Evolutionary conservation across 2,888 invertebrate genomes (phyloP), one percentile per base, ranked within the genome.

Genomic region (Drosophila siamana): DNA sequence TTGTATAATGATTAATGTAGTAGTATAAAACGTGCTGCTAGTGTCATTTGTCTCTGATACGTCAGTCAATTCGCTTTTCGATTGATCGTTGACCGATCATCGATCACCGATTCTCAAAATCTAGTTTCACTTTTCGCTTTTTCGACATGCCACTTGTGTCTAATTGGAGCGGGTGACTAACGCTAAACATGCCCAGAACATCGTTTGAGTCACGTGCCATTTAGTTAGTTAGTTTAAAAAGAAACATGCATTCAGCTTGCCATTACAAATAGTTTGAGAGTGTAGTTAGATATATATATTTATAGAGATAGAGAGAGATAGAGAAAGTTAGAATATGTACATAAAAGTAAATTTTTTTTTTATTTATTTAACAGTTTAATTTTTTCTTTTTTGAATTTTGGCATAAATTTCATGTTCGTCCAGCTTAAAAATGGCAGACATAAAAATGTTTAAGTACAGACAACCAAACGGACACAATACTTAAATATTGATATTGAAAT

Each of bases 401-500:
- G 74, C 71, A 83, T 69, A 74, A 80, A 88, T 77, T 81, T 80
- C 46, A 76, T 69, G 69, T 69, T 74, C 48, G 67, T 76, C 88
- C 78, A 83, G 79, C 78, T 86, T 80, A 78, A 78, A 78, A 86
- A 82, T 90, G 90, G 90, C 89, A 90, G 90, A 90, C 89, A 91
- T 90, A 91, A 90, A 90, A 90, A 90, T 90, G 91, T 90, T 90
- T 90, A 90, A 89, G 87, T 86, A 91, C 90, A 90, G 90, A 90
- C 91, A 91, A 90, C 91, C 91, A 89, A 87, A 87, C 89, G 87
- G 89, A 89, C 88, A 82, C 83, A 83, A 85, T 86, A 84, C 86
- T 87, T 85, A 89, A 81, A 65, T 81, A 78, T 70, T 73, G 66
- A 65, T 69, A 74, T 81, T 69, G 72, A 87, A 84, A 78, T 75